phyloP scores from a whole-genome alignment of 2,797 vertebrate species.

The Gephyroberyx darwinii region DNA sequence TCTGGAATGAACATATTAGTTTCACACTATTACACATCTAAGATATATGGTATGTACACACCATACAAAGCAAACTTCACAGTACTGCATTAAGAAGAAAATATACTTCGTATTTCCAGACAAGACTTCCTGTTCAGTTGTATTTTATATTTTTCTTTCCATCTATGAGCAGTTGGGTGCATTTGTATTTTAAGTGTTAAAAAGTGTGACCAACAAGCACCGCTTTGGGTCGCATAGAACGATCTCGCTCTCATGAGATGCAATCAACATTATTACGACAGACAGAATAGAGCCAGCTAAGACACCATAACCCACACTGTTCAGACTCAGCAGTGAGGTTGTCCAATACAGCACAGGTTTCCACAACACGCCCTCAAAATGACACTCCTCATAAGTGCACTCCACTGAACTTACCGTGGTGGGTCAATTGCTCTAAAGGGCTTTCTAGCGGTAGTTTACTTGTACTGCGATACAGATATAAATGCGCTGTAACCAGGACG shows the following conservation, averaged over 20 bases:
- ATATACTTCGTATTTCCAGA: constrained; percentile 51
- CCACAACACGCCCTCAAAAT: constrained; percentile 46
- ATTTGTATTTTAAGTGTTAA: constrained; percentile 48
- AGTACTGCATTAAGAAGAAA: constrained; percentile 64
- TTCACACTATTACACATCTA: constrained; percentile 59
- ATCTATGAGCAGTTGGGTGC: constrained; percentile 11
- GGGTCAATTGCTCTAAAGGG: constrained; percentile 60
- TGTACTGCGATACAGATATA: constrained; percentile 25
- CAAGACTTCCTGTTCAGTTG: constrained; percentile 7
- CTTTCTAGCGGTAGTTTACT: constrained; percentile 44
- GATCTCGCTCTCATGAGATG: constrained; percentile 18
- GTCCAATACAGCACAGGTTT: constrained; percentile 35
- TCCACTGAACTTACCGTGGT: constrained; percentile 43
- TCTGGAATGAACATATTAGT: constrained; percentile 50
- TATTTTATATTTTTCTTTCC: constrained; percentile 1
- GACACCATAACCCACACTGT: background rate
- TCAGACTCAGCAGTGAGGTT: constrained; percentile 22
- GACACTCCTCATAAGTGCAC: constrained; percentile 49
- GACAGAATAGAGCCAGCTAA: constrained; percentile 10
- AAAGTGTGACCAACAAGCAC: constrained; percentile 65
- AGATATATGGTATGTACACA: constrained; percentile 60
- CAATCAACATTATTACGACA: constrained; percentile 9
- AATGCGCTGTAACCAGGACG: constrained; percentile 16
- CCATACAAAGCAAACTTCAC: constrained; percentile 67
- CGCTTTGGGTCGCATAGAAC: constrained; percentile 24